Evolutionary conservation across 1,140 invertebrate genomes (phyloP).

Genomic region (Lasioglossum baleicum): DNA sequence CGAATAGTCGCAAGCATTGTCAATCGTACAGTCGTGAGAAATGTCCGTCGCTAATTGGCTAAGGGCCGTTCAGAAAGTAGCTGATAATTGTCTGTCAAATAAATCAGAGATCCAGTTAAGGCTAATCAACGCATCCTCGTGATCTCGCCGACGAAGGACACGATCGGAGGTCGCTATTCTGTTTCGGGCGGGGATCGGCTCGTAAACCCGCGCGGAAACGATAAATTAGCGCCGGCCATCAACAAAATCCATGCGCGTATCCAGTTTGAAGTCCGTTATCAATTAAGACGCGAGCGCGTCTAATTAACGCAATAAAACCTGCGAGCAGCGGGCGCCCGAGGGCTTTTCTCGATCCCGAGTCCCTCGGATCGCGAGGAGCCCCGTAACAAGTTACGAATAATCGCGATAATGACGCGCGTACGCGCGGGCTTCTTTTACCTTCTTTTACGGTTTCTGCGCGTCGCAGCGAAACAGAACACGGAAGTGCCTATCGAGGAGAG

Average conservation of each 20-base stretch:
- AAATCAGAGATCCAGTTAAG: not conserved
- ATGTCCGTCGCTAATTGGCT: too few species aligned
- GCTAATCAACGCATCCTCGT: too few species aligned
- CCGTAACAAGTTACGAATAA: slow-evolving; percentile 33
- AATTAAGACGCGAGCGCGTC: not conserved
- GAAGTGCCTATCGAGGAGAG: slow-evolving; percentile 27
- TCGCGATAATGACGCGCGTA: slow-evolving; percentile 29
- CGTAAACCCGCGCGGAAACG: not conserved
- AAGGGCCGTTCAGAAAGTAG: too few species aligned
- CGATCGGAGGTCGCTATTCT: not conserved
- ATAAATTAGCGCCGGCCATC: not conserved
- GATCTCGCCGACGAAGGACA: not conserved
- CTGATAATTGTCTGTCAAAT: too few species aligned
- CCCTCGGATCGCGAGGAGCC: not conserved
- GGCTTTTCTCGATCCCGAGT: not conserved
- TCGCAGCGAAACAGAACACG: slow-evolving; percentile 16
- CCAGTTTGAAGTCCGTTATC: not conserved
- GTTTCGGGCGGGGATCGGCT: not conserved
- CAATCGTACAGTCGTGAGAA: too few species aligned
- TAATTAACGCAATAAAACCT: not conserved
- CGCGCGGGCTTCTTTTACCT: not conserved
- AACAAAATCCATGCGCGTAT: not conserved
- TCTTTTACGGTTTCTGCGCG: not conserved
- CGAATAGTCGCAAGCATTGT: too few species aligned
- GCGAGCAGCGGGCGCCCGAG: not conserved